phyloP scores from a whole-genome alignment of 2,888 invertebrate species.

The Dolomedes plantarius region DNA sequence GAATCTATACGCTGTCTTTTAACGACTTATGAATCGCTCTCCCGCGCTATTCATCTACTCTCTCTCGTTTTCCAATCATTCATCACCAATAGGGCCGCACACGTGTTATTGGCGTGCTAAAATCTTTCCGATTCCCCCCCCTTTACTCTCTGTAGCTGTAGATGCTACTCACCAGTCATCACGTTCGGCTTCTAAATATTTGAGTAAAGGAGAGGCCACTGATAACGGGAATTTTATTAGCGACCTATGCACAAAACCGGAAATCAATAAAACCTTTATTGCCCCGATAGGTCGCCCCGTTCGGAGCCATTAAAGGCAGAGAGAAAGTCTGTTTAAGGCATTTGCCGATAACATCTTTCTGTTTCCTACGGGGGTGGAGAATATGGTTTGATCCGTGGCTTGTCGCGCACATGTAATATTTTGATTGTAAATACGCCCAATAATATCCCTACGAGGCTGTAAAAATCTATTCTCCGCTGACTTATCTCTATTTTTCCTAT shows the following conservation, averaged over 20 bases:
- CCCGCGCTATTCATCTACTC: neutral
- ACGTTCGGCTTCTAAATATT: slow-evolving; percentile 30
- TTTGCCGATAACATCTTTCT: slow-evolving; percentile 17
- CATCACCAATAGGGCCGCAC: neutral
- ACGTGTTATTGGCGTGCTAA: slow-evolving; percentile 14
- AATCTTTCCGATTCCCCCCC: slow-evolving; percentile 5
- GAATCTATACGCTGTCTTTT: slow-evolving; percentile 2
- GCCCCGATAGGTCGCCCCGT: slow-evolving; percentile 52
- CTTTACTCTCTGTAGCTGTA: neutral
- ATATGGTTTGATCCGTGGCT: neutral
- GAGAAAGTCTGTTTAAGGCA: slow-evolving; percentile 18
- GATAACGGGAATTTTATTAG: slow-evolving; percentile 66
- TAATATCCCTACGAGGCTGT: neutral
- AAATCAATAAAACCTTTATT: slow-evolving; percentile 71
- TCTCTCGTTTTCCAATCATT: neutral
- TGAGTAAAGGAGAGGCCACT: slow-evolving; percentile 50
- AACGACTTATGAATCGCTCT: neutral
- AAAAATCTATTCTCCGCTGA: neutral
- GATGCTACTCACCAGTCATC: slow-evolving; percentile 3
- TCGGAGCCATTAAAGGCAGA: slow-evolving; percentile 32
- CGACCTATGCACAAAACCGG: slow-evolving; percentile 66
- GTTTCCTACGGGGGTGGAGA: slow-evolving; percentile 2
- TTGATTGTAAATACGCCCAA: neutral
- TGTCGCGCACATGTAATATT: neutral
- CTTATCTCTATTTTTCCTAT: neutral